Evolutionary conservation across 2,113 vertebrate genomes (phyloP), one percentile per base, ranked within the genome.

Genomic region (Sterna hirundo): DNA sequence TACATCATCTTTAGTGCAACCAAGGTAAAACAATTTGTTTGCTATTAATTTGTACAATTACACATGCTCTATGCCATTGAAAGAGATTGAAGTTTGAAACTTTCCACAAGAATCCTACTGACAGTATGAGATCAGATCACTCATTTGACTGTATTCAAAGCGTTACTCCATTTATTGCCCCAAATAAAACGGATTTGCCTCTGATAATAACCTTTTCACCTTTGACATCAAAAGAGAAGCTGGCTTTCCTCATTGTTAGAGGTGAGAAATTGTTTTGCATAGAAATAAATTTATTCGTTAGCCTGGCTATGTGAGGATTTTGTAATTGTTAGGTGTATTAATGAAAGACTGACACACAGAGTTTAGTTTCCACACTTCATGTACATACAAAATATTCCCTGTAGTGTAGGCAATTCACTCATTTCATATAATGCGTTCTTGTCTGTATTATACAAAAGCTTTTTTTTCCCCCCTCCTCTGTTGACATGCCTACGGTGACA

Each of bases 361-460:
- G 34, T 30, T 30, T 76, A 38, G 5, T 68, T 79, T 62, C 17
- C 25, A 2, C 9, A 2, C 81, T 92, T 80, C 30, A 5, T 3
- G 2, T 32, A 4, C 36, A 6, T 58, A 70, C 47, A 51, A 1
- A 88, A 20, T 78, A 42, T 20, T 86, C 34, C 29, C 55, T 42
- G 0, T 18, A 13, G 21, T 18, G 32, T 0, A 88, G 40, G 32
- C 51, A 30, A 16, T 62, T 62, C 3, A 27, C 36, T 77, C 0
- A 2, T 66, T 83, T 49, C 10, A 16, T 29, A 2, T 12, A 15
- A 19, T 5, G 6, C n/a, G 34, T 27, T 55, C 36, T 22, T 25
- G 26, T 22, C 44, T 65, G 12, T 23, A 1, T 29, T 26, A 2
- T 15, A 10, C 15, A 29, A 21, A 70, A 88, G 60, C n/a, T 47